These are phyloP conservation scores for Bombus ignitus DNA, from an alignment of 1,140 invertebrate species.

Conservation along the genomic window DNA sequence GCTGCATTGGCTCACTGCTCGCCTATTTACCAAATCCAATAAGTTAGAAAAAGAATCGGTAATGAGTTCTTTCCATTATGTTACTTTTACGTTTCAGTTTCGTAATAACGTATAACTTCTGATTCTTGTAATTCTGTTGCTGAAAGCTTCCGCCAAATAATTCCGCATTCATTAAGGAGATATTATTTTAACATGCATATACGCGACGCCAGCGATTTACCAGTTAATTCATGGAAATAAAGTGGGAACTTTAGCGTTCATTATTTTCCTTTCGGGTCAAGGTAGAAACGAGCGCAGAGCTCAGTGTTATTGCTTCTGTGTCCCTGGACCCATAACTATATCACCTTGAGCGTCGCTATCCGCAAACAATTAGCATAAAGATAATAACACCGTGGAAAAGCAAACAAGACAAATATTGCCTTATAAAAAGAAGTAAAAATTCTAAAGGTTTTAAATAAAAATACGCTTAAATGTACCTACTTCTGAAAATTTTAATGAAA, in stretches of 20 bases:
- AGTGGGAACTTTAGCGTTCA: not conserved
- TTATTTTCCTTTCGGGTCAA: constrained; percentile 13
- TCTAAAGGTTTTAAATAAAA: not conserved
- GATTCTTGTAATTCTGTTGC: not conserved
- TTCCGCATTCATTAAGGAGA: constrained; percentile 1
- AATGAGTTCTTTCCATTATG: not conserved
- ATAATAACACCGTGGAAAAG: not conserved
- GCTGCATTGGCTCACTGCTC: not conserved
- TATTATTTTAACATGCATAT: constrained; percentile 11
- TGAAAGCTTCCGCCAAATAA: not conserved
- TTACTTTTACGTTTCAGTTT: not conserved
- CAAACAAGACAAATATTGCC: not conserved
- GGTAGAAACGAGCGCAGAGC: not conserved
- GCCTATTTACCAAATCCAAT: not conserved
- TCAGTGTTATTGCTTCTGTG: constrained; percentile 8
- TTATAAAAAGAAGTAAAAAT: not conserved
- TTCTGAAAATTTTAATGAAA: not conserved
- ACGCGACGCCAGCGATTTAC: constrained; percentile 6
- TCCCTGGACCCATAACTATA: not conserved
- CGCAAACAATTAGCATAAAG: constrained; percentile 12
- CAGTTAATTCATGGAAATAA: constrained; percentile 4
- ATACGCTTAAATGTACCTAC: not conserved
- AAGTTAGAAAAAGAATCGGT: not conserved
- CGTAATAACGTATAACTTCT: not conserved
- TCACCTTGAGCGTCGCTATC: not conserved